These are phyloP conservation scores for Ditula angustiorana DNA, from an alignment of 2,888 invertebrate species.

Conservation along the genomic window DNA sequence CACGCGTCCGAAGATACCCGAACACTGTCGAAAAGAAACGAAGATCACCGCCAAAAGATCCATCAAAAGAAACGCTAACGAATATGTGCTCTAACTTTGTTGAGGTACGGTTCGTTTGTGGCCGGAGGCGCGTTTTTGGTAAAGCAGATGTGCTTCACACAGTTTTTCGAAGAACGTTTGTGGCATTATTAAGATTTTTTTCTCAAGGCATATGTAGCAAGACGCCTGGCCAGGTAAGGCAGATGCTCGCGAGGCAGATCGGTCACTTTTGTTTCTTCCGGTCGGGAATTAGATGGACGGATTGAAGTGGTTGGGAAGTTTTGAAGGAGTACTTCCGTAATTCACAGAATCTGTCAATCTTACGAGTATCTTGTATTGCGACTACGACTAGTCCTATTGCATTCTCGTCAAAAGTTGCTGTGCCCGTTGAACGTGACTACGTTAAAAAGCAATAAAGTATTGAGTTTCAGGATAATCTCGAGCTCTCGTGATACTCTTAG, in stretches of 20 bases:
- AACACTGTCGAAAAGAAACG: constrained; percentile 60
- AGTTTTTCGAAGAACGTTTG: constrained; percentile 74
- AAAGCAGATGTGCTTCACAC: constrained; percentile 80
- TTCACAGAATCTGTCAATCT: too few species aligned
- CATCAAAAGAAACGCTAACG: constrained; percentile 23
- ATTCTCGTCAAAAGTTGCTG: too few species aligned
- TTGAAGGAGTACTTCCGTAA: constrained; percentile 21
- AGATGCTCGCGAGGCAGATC: constrained; percentile 62
- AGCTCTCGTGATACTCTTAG: too few species aligned
- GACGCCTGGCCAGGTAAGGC: constrained; percentile 72
- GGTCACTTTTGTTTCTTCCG: constrained; percentile 59
- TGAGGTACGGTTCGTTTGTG: constrained; percentile 44
- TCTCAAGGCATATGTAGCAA: constrained; percentile 72
- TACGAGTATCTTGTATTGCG: too few species aligned
- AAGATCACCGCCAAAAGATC: constrained; percentile 61
- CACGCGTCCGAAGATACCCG: constrained; percentile 70
- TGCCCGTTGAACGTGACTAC: too few species aligned
- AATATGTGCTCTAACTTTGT: constrained; percentile 33
- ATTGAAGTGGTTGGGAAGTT: constrained; percentile 29
- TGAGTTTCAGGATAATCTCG: too few species aligned
- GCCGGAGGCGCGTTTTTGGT: constrained; percentile 36
- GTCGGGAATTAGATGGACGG: constrained; percentile 40
- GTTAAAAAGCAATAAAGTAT: too few species aligned
- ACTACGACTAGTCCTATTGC: too few species aligned
- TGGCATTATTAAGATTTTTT: constrained; percentile 78